A percentile compares a stretch with the other conserved stretches of the same genome.
phyloP scores from a whole-genome alignment of 1,140 invertebrate genomes.

The Nasonia longicornis region DNA sequence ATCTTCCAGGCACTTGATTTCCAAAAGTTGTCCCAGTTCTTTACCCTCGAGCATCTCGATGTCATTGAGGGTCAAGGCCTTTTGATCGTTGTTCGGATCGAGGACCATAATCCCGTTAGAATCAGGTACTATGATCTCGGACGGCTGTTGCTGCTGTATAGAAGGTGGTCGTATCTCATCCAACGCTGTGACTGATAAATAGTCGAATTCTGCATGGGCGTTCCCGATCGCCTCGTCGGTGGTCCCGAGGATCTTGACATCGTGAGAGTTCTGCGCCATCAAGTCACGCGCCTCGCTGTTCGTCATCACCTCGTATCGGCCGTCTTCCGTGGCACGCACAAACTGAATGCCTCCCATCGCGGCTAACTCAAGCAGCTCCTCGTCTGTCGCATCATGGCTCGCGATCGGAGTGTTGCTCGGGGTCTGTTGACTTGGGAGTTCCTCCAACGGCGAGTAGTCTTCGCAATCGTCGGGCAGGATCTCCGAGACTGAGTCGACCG shows the following conservation, averaged over 20 bases:
- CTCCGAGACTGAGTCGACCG: slow-evolving; percentile 46
- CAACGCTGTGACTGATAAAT: not conserved
- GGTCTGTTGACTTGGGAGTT: not conserved
- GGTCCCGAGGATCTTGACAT: slow-evolving; percentile 64
- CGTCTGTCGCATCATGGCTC: slow-evolving; percentile 57
- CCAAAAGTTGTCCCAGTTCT: slow-evolving; percentile 58
- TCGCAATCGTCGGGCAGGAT: slow-evolving; percentile 14
- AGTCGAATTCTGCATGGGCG: slow-evolving; percentile 35
- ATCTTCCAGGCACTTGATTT: slow-evolving; percentile 59
- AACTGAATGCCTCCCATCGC: slow-evolving; percentile 68
- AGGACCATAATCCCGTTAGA: slow-evolving; percentile 61
- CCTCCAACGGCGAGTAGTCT: slow-evolving; percentile 12
- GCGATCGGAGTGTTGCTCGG: not conserved
- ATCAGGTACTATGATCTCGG: slow-evolving; percentile 52
- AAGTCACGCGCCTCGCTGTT: slow-evolving; percentile 66
- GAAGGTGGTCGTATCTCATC: not conserved
- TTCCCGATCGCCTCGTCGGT: slow-evolving; percentile 62
- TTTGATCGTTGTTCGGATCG: slow-evolving; percentile 56
- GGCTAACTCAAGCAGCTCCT: slow-evolving; percentile 65
- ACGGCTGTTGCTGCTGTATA: slow-evolving; percentile 43
- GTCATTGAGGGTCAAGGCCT: slow-evolving; percentile 52
- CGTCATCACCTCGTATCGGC: slow-evolving; percentile 67
- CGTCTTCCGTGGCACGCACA: slow-evolving; percentile 67
- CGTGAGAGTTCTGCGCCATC: slow-evolving; percentile 67
- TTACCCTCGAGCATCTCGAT: slow-evolving; percentile 64